These are phyloP conservation scores for Drosophila leonis DNA, from an alignment of 2,888 invertebrate species.

Conservation along the genomic window DNA sequence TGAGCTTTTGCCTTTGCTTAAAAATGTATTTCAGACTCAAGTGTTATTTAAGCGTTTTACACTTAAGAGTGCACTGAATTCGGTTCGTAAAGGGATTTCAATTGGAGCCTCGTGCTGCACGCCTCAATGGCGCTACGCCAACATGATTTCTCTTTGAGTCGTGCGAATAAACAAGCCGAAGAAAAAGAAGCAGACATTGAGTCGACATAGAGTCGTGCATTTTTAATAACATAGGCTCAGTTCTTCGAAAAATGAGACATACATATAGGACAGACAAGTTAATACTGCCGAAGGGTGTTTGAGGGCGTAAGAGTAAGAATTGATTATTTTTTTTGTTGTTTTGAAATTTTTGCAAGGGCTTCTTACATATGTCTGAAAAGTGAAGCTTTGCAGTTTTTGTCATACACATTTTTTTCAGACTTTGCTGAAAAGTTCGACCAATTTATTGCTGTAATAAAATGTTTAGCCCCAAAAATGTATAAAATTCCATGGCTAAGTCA, in stretches of 20 bases:
- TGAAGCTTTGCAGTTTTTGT: background rate
- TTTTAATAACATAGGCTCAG: slow-evolving; percentile 2
- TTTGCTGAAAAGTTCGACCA: background rate
- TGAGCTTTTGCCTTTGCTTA: slow-evolving; percentile 7
- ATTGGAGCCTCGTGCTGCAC: background rate
- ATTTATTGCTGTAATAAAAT: background rate
- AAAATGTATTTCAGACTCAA: background rate
- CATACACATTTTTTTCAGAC: background rate
- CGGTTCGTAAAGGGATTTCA: slow-evolving; percentile 11
- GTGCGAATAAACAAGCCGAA: background rate
- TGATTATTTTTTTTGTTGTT: background rate
- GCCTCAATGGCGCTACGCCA: background rate
- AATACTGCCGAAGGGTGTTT: background rate
- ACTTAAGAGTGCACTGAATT: background rate
- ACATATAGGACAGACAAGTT: background rate
- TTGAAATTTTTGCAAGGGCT: background rate
- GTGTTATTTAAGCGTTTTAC: slow-evolving; percentile 2
- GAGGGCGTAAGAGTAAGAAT: background rate
- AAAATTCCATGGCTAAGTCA: background rate
- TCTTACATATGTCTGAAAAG: too few relatives aligned
- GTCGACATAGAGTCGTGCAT: background rate
- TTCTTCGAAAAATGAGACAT: background rate
- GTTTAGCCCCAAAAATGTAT: too few relatives aligned
- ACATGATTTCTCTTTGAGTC: background rate
- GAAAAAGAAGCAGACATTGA: background rate